These are phyloP conservation scores for Pocillopora damicornis DNA, from an alignment of 64 coral and sea anemone genomes.

Conservation along the genomic window DNA sequence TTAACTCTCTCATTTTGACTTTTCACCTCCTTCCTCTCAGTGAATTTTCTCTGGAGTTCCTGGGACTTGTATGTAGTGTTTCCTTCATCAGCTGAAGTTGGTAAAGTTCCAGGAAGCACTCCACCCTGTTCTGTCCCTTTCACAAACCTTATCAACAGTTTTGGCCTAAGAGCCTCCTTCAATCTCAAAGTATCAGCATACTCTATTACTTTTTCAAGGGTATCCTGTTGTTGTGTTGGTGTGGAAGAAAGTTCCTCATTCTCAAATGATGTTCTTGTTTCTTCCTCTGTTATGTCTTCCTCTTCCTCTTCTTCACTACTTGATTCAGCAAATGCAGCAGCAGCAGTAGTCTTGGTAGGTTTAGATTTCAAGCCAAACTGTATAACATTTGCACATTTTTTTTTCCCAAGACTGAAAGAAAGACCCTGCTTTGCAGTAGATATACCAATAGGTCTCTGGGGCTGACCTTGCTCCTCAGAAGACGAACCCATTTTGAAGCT, in stretches of 20 bases:
- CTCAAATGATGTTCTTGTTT: constrained; percentile 37
- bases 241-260: constrained; percentile 63
- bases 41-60: background rate
- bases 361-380: constrained; percentile 51
- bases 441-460: constrained; percentile 13
- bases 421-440: constrained; percentile 22
- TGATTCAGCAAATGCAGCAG: constrained; percentile 80
- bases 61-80: background rate
- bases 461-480: constrained; percentile 24
- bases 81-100: background rate
- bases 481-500: constrained; percentile 52
- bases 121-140: constrained; percentile 53
- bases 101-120: constrained; percentile 77
- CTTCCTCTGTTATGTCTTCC: constrained; percentile 23
- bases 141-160: constrained; percentile 87
- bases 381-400: constrained; percentile 20
- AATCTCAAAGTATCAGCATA: constrained; percentile 88
- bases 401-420: constrained; percentile 65
- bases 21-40: background rate
- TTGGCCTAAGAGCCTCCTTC: constrained; percentile 56
- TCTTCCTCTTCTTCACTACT: constrained; percentile 83
- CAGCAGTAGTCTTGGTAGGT: constrained; percentile 44
- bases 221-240: constrained; percentile 66
- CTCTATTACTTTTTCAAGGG: constrained; percentile 82
- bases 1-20: background rate